These are phyloP conservation scores for Neoniphon sammara DNA, from an alignment of 2,797 vertebrate species.

Conservation along the genomic window DNA sequence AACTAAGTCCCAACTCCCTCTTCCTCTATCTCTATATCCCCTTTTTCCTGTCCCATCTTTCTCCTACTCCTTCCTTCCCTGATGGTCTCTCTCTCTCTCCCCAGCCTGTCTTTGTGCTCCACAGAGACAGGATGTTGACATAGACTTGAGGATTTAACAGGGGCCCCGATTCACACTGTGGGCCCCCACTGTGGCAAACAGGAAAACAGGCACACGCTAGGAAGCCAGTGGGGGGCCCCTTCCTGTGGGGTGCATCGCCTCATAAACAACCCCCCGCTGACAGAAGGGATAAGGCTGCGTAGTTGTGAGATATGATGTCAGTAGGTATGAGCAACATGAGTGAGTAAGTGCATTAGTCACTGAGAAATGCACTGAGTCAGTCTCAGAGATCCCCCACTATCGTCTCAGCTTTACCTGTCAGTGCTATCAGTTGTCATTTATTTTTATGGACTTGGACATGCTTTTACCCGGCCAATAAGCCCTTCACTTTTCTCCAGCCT, in stretches of 20 bases:
- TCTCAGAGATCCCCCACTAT: background rate
- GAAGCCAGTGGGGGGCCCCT: constrained; percentile 42
- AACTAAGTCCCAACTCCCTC: background rate
- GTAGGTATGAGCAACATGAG: background rate
- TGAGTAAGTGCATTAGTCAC: background rate
- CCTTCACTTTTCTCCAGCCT: background rate
- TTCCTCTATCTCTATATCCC: background rate
- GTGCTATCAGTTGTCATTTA: background rate
- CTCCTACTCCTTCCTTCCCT: constrained; percentile 5
- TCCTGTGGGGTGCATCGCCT: constrained; percentile 60
- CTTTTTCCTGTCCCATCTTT: background rate
- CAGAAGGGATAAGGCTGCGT: background rate
- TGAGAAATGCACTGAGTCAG: constrained; percentile 28
- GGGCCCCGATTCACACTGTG: constrained; percentile 51
- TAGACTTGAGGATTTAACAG: constrained; percentile 24
- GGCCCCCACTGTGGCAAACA: constrained; percentile 57
- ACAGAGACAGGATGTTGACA: constrained; percentile 72
- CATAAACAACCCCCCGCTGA: constrained; percentile 27
- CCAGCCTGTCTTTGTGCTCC: constrained; percentile 28
- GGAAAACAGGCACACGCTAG: constrained; percentile 64
- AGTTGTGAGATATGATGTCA: no score
- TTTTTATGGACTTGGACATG: background rate
- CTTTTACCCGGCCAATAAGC: background rate
- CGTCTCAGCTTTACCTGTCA: background rate
- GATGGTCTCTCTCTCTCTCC: constrained; percentile 7